Percentiles rank a stretch among this genome's conserved stretches.
These are phyloP conservation scores for Nesoenas mayeri DNA, from an alignment of 2,113 vertebrate species.

Conservation along the genomic window DNA sequence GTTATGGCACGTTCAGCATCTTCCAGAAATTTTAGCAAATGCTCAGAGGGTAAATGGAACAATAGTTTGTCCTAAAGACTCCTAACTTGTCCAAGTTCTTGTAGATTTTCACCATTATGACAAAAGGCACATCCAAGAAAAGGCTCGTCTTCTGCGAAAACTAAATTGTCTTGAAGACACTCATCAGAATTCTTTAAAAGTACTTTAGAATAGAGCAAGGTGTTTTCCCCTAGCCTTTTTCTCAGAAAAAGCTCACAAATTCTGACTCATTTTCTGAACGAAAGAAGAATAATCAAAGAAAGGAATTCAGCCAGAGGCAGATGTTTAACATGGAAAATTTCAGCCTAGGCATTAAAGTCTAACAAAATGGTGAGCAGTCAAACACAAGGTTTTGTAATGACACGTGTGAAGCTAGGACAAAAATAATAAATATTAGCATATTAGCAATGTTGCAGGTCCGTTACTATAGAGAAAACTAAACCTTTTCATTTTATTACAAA, in stretches of 20 bases:
- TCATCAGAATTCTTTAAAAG: background rate
- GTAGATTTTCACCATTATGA: background rate
- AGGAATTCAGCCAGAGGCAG: slow-evolving; percentile 56
- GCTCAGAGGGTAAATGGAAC: background rate
- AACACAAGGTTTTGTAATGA: slow-evolving; percentile 4
- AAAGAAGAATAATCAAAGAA: slow-evolving; percentile 14
- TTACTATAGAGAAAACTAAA: background rate
- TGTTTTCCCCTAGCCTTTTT: slow-evolving; percentile 45
- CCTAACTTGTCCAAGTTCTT: background rate
- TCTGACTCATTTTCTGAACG: slow-evolving; percentile 54
- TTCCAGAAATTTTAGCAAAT: background rate
- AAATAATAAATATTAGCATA: background rate
- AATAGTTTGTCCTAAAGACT: background rate
- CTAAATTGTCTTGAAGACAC: background rate
- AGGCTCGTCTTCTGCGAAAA: slow-evolving; percentile 9
- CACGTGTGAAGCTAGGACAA: background rate
- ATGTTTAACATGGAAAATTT: slow-evolving; percentile 33
- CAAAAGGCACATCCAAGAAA: slow-evolving; percentile 27
- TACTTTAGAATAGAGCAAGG: background rate
- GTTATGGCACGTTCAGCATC: background rate
- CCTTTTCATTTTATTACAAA: background rate
- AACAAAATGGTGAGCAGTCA: slow-evolving; percentile 1
- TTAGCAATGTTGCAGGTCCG: background rate
- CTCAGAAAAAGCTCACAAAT: slow-evolving; percentile 42
- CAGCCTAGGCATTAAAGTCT: background rate